These are phyloP conservation scores for Epinephelus moara DNA, from an alignment of 2,113 vertebrate genomes.

Conservation along the genomic window DNA sequence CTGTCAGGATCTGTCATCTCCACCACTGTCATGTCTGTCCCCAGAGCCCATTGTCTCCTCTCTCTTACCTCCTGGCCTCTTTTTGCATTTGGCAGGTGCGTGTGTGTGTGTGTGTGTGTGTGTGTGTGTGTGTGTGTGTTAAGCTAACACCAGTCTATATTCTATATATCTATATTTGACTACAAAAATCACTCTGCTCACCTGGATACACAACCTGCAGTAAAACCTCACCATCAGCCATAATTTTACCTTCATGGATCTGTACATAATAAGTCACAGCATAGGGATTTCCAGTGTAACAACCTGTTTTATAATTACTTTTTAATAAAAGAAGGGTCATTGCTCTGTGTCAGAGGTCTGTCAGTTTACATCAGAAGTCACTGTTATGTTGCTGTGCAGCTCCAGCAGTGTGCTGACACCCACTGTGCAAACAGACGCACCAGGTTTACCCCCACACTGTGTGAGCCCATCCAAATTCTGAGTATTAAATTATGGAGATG, in stretches of 20 bases:
- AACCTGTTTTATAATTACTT: not conserved
- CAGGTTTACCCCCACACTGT: not conserved
- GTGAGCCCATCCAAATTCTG: not conserved
- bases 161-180: not conserved
- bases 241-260: not conserved
- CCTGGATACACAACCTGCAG: not conserved
- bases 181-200: not conserved
- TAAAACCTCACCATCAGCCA: not conserved
- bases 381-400: not conserved
- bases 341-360: not conserved
- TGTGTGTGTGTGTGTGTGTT: no score
- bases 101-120: not conserved
- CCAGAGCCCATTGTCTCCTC: slow-evolving; percentile 31
- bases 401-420: not conserved
- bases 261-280: not conserved
- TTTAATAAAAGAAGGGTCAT: not conserved
- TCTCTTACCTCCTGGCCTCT: not conserved
- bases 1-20: slow-evolving; percentile 67
- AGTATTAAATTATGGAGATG: not conserved
- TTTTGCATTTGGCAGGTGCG: no score
- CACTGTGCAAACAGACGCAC: not conserved
- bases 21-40: slow-evolving; percentile 41
- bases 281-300: not conserved
- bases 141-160: no score
- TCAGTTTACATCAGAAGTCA: not conserved